A percentile compares a stretch with the other conserved stretches of the same genome.
Conservation (phyloP, 2,113 vertebrate genomes). For the Dicrurus megarhynchus region DNA sequence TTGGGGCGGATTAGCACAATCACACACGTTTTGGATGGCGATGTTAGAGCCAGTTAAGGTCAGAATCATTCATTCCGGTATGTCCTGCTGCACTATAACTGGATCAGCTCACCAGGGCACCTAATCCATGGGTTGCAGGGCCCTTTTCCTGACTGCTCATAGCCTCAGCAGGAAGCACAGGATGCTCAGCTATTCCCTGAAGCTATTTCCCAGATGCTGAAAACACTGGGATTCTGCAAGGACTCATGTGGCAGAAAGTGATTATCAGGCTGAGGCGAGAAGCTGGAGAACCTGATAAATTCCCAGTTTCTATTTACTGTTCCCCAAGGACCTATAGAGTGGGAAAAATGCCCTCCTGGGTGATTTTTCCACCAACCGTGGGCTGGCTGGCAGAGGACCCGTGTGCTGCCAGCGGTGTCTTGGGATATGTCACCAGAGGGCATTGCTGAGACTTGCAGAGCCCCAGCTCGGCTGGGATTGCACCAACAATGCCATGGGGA, state of each 20-base stretch:
- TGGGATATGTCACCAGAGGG: background rate
- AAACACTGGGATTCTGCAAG: background rate
- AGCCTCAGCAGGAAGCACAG: background rate
- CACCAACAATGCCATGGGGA: background rate
- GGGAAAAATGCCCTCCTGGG: background rate
- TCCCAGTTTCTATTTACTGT: background rate
- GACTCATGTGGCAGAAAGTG: accelerated
- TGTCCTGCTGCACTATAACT: background rate
- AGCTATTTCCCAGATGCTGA: background rate
- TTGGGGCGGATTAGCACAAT: background rate
- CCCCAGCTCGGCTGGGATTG: background rate
- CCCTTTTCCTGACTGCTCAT: background rate
- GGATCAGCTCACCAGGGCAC: background rate
- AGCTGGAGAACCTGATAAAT: background rate
- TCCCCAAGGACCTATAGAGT: background rate
- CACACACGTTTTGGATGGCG: background rate
- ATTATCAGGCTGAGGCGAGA: background rate
- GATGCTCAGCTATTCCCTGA: background rate
- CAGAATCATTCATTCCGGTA: background rate
- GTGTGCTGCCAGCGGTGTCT: background rate
- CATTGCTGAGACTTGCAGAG: background rate
- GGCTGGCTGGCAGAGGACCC: background rate
- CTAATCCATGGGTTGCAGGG: background rate
- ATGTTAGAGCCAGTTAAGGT: background rate
- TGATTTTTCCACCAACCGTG: accelerated